A percentile compares a stretch with the other conserved stretches of the same genome.
These are phyloP conservation scores for Pyrgilauda ruficollis DNA, from an alignment of 2,113 vertebrate species.

Conservation along the genomic window DNA sequence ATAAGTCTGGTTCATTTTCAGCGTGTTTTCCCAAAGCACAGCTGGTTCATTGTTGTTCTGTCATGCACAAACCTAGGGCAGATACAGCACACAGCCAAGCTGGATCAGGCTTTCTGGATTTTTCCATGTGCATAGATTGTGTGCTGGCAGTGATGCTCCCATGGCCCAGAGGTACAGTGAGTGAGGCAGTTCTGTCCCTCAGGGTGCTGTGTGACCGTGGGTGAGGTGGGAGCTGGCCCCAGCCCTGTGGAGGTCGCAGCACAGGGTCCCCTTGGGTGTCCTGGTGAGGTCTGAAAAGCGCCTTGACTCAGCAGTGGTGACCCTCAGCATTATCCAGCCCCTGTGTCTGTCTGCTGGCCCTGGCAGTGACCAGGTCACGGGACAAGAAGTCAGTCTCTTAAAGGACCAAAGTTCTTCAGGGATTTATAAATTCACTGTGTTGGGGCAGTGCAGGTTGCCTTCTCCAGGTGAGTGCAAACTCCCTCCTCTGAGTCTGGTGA, in stretches of 20 bases:
- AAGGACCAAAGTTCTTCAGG: not conserved
- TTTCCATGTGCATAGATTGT: not conserved
- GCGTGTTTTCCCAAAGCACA: not conserved
- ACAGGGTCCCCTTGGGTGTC: too few relatives aligned
- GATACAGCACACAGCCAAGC: not conserved
- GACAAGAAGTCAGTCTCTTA: accelerated
- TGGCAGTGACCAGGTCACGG: accelerated
- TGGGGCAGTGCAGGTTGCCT: not conserved
- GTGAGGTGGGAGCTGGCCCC: not conserved
- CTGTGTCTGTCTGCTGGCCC: not conserved
- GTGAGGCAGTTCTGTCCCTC: not conserved
- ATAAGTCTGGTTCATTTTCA: not conserved
- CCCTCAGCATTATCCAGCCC: not conserved
- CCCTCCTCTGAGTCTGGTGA: not conserved
- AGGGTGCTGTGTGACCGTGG: accelerated
- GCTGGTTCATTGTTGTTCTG: not conserved
- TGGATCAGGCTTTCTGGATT: not conserved
- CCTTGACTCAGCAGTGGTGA: not conserved
- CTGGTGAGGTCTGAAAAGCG: not conserved
- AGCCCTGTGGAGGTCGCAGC: not conserved
- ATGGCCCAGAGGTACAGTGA: not conserved
- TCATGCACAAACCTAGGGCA: not conserved
- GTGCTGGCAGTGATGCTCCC: not conserved
- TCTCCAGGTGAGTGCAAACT: not conserved
- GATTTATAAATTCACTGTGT: not conserved